Evolutionary conservation across 2,113 vertebrate species (phyloP).

Genomic region (Gila orcuttii): DNA sequence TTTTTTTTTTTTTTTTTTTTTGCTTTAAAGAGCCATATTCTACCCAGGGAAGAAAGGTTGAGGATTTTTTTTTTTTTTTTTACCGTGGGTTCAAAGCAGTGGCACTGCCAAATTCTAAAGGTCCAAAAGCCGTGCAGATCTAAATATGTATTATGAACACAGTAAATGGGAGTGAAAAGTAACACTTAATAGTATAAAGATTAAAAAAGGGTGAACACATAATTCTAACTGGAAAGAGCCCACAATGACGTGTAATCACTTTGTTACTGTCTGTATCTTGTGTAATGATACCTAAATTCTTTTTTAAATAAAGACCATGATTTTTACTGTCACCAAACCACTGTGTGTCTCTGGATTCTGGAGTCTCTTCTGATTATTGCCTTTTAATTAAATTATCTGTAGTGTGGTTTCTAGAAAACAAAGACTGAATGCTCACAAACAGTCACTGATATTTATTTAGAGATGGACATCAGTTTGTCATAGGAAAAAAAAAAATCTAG

Average conservation of each 20-base stretch:
- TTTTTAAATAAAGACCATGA: conserved; percentile 51
- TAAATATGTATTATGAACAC: conserved; percentile 36
- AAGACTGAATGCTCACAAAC: neutral
- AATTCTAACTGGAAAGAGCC: conserved; percentile 53
- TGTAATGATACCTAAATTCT: conserved; percentile 46
- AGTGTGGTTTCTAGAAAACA: neutral
- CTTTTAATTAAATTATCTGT: neutral
- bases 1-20: neutral
- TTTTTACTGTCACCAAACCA: conserved; percentile 50
- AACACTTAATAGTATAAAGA: conserved; percentile 45
- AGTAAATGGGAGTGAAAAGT: conserved; percentile 28
- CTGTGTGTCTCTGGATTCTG: neutral
- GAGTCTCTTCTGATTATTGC: neutral
- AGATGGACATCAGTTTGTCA: neutral
- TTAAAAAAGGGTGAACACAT: conserved; percentile 26
- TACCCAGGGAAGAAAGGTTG: conserved; percentile 1
- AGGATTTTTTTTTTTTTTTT: conserved; percentile 4
- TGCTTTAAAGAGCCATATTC: conserved; percentile 30
- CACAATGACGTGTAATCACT: conserved; percentile 49
- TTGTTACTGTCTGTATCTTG: conserved; percentile 51
- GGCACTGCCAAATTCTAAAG: conserved; percentile 20
- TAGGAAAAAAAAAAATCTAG: too few relatives aligned
- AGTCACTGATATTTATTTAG: neutral
- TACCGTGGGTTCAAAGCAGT: neutral
- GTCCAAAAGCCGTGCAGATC: conserved; percentile 13